Conservation (phyloP, 2,888 invertebrate species). For the Idaea biselata region DNA sequence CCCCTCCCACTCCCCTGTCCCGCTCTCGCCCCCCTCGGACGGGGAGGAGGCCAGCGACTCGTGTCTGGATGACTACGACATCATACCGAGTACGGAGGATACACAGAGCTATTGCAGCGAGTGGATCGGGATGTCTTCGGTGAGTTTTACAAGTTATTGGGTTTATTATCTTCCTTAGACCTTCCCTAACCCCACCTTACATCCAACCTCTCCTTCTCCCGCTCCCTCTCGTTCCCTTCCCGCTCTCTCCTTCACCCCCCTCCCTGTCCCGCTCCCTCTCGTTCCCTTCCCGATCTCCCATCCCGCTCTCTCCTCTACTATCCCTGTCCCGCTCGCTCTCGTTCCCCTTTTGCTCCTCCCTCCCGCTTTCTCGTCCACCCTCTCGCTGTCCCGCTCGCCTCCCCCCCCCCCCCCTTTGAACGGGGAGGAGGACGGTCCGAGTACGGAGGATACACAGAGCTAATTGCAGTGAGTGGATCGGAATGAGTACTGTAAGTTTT, state of each 20-base stretch:
- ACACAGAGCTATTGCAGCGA: not conserved
- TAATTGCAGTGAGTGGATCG: not conserved
- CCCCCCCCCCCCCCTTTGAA: slow-evolving; percentile 42
- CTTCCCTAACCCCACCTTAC: too few relatives aligned
- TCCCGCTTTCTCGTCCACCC: slow-evolving; percentile 41
- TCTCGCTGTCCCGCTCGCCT: slow-evolving; percentile 8
- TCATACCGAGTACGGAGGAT: slow-evolving; percentile 43
- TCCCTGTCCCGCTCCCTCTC: too few relatives aligned
- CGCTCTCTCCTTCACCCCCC: too few relatives aligned
- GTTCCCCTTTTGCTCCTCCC: too few relatives aligned
- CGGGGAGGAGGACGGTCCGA: slow-evolving; percentile 58
- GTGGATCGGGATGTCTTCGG: not conserved
- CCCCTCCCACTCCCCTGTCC: slow-evolving; percentile 11
- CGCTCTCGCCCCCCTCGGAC: slow-evolving; percentile 41
- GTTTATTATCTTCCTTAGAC: too few relatives aligned
- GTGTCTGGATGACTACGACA: slow-evolving; percentile 69
- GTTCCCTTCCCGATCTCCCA: too few relatives aligned
- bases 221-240: too few relatives aligned
- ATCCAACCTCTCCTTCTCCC: too few relatives aligned
- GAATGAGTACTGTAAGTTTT: not conserved
- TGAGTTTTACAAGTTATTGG: not conserved
- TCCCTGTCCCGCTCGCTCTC: too few relatives aligned
- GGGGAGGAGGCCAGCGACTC: slow-evolving; percentile 66
- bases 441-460: slow-evolving; percentile 28
- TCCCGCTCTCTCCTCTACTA: too few relatives aligned